Conservation (phyloP, 1,140 invertebrate genomes). For the Triops cancriformis region DNA sequence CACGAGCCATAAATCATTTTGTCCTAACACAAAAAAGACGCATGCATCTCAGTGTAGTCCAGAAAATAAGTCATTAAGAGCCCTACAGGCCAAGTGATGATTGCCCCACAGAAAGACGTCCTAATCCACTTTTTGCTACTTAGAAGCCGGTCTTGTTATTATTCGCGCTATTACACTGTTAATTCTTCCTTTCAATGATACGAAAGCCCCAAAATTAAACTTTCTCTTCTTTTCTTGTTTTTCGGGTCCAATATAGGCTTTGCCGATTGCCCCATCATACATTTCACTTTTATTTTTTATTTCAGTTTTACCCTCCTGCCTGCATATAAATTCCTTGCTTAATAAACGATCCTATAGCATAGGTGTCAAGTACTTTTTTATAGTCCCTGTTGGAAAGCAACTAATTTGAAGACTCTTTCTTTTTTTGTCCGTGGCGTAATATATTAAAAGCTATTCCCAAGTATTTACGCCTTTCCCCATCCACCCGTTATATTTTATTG, state of each 20-base stretch:
- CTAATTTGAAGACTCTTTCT: background rate
- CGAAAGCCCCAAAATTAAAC: too few species aligned
- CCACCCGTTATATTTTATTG: background rate
- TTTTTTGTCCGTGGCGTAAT: background rate
- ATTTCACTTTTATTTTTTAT: background rate
- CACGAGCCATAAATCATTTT: too few species aligned
- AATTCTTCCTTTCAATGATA: too few species aligned
- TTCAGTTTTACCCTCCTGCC: background rate
- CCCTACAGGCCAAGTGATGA: too few species aligned
- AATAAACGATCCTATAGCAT: background rate
- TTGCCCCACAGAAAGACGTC: too few species aligned
- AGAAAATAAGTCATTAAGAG: background rate
- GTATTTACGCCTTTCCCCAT: background rate
- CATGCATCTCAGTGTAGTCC: background rate
- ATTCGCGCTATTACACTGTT: too few species aligned
- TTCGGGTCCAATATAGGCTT: too few species aligned
- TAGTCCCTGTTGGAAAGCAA: background rate
- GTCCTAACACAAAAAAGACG: background rate
- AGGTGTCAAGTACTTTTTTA: background rate
- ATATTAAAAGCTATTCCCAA: background rate
- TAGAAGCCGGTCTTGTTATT: too few species aligned
- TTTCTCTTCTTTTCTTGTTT: too few species aligned
- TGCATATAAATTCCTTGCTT: background rate
- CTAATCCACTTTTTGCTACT: too few species aligned
- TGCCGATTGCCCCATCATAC: too few species aligned